phyloP scores from a whole-genome alignment of 1,140 invertebrate species.

The Papilio polytes region DNA sequence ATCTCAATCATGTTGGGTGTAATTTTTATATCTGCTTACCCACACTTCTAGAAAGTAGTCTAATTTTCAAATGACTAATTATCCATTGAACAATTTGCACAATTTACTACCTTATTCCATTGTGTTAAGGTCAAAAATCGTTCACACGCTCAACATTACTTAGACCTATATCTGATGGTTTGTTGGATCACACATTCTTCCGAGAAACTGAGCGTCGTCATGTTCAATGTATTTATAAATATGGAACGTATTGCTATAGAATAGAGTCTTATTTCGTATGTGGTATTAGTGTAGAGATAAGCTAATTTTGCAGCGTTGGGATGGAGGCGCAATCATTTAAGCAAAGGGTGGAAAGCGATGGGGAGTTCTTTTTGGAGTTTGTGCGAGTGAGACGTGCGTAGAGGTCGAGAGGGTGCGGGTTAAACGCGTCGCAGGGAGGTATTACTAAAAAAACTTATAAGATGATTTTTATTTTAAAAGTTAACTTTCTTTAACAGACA shows the following conservation, averaged over 20 bases:
- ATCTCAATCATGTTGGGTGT: constrained; percentile 52
- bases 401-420: constrained; percentile 77
- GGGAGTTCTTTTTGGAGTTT: constrained; percentile 83
- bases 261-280: constrained; percentile 59
- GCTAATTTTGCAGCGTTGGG: constrained; percentile 61
- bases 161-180: constrained; percentile 75
- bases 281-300: constrained; percentile 53
- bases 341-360: constrained; percentile 80
- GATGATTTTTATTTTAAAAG: neutral
- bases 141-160: constrained; percentile 50
- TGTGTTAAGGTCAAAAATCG: constrained; percentile 51
- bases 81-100: constrained; percentile 45
- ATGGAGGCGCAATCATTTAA: constrained; percentile 82
- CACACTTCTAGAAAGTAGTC: constrained; percentile 56
- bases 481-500: neutral
- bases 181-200: constrained; percentile 72
- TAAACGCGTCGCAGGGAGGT: constrained; percentile 73
- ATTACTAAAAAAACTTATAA: constrained; percentile 44
- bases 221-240: constrained; percentile 47
- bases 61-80: constrained; percentile 71
- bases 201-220: constrained; percentile 69
- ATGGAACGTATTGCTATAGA: constrained; percentile 50
- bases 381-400: constrained; percentile 83
- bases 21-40: constrained; percentile 73
- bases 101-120: constrained; percentile 54